phyloP scores from a whole-genome alignment of 1,140 invertebrate genomes.

The Rhizoglyphus robini region DNA sequence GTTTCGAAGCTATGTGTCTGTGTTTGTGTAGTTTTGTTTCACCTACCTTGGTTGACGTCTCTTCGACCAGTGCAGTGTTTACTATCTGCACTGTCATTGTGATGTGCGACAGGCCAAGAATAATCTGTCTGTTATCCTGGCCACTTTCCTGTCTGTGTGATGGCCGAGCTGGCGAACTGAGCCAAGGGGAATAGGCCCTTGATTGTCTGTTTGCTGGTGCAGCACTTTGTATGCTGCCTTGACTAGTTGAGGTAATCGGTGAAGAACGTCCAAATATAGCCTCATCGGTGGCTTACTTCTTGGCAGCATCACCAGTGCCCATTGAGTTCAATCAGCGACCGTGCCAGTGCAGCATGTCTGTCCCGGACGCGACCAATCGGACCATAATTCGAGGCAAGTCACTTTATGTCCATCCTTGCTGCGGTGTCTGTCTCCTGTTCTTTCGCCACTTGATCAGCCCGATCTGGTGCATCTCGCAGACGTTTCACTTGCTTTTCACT shows the following conservation, averaged over 20 bases:
- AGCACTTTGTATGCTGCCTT: neutral
- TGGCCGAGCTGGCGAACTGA: neutral
- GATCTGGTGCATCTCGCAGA: no score
- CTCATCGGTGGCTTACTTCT: neutral
- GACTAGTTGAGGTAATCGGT: conserved; percentile 1
- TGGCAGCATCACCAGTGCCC: neutral
- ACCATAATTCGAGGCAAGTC: neutral
- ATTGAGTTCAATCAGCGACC: neutral
- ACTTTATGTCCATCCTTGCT: neutral
- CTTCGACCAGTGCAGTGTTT: no score
- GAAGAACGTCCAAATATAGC: neutral
- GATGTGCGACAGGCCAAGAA: neutral
- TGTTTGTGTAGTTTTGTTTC: neutral
- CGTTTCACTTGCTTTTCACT: no score
- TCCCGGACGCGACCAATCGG: neutral
- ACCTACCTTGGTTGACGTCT: neutral
- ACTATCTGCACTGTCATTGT: neutral
- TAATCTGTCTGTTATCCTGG: neutral
- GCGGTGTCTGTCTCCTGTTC: no score
- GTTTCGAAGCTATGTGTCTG: neutral
- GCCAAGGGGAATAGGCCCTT: neutral
- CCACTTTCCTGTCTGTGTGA: neutral
- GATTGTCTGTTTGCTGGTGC: neutral
- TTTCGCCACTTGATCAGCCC: no score
- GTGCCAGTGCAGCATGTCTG: neutral